Evolutionary conservation across 2,113 vertebrate species (phyloP), one percentile per base, ranked within the genome.

Genomic region (Planiliza haematocheilus): DNA sequence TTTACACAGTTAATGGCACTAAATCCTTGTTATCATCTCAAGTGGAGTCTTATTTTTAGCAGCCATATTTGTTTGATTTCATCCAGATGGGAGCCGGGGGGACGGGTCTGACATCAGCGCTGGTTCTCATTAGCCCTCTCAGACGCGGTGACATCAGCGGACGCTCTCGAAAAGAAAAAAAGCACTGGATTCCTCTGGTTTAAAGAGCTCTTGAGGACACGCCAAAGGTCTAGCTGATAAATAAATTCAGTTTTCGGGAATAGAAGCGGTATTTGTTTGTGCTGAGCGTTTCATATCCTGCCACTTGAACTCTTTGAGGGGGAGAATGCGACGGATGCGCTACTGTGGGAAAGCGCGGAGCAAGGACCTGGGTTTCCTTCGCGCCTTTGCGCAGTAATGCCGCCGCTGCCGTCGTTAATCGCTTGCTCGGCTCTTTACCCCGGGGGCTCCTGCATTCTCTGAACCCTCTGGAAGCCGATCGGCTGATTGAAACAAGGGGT

Each of bases 11-110:
- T 82, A 84, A 88, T 89, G 72, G 80, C 71, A 88, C 70, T 76
- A 85, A 88, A 86, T 82, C 83, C 79, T 84, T 85, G 81, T 90
- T 90, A 92, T 89, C 91, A 86, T 83, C 90, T 84, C 70, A 71
- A 81, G 77, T 63, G 73, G 64, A 86, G 75, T 63, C 77, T 88
- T 89, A 91, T 92, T 91, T 91, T 92, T 91, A 92, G 90, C 84
- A 78, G 79, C 81, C 84, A 83, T 86, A 68, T 84, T 84, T 80
- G 76, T 84, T 88, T 89, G 72, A 92, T 91, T 83, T 75, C 79
- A 89, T 90, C 92, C 91, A 91, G 89, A 92, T 92, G 90, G 81
- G 70, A 75, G 43, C 59, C 2, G 75, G 61, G 75, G 61, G 58
- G 78, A 88, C 70, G 86, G 82, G 82, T 84, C 79, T 79, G 88